These are phyloP conservation scores for Trogon surrucura DNA, from an alignment of 2,113 vertebrate species.

Conservation along the genomic window DNA sequence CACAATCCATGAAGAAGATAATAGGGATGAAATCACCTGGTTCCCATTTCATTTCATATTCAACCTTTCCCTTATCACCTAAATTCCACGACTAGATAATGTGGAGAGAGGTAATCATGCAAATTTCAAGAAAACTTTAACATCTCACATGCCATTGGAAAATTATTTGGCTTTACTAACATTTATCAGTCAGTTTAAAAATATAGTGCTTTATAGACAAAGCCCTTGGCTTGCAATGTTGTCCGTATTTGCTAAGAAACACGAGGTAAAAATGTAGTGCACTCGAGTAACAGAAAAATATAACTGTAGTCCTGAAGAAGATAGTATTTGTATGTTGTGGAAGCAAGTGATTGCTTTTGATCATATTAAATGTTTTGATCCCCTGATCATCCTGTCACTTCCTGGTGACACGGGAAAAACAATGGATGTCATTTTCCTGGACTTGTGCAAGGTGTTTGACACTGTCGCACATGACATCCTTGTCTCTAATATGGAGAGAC, in stretches of 20 bases:
- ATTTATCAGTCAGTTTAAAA: not conserved
- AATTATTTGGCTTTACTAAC: not conserved
- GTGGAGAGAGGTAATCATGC: not conserved
- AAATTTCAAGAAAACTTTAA: not conserved
- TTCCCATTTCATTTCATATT: not conserved
- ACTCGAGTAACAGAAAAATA: not conserved
- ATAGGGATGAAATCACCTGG: not conserved
- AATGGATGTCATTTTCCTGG: too few species aligned
- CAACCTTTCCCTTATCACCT: not conserved
- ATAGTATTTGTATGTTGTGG: not conserved
- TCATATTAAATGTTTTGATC: not conserved
- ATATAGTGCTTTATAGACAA: not conserved
- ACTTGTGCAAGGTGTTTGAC: too few species aligned
- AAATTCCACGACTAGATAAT: not conserved
- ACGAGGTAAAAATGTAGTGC: not conserved
- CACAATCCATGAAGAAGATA: not conserved
- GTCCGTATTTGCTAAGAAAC: not conserved
- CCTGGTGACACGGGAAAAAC: too few species aligned
- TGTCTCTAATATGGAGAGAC: too few species aligned
- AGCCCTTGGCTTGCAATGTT: not conserved
- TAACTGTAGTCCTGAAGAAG: not conserved
- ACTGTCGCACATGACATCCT: too few species aligned
- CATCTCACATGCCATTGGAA: not conserved
- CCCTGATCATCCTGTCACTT: not conserved
- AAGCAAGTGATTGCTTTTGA: not conserved